Percentiles rank a stretch among this genome's conserved stretches.
These are phyloP conservation scores for Melanchra persicariae DNA, from an alignment of 2,888 invertebrate species.

Conservation along the genomic window DNA sequence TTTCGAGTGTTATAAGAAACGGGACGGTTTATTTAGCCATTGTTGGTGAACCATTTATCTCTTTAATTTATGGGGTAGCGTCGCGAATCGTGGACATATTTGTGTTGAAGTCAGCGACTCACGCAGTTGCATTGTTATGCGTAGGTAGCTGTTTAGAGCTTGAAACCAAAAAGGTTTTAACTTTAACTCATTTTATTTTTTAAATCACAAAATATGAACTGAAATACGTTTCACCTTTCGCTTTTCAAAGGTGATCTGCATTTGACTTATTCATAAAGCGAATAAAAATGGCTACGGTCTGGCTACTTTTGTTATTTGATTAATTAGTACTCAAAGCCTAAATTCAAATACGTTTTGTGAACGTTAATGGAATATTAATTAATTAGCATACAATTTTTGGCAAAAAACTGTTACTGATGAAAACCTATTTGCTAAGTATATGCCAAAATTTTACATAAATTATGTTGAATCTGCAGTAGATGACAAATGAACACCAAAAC, in stretches of 20 bases:
- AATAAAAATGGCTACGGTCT: slow-evolving; percentile 28
- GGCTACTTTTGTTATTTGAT: slow-evolving; percentile 26
- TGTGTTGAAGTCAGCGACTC: slow-evolving; percentile 76
- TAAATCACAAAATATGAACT: slow-evolving; percentile 22
- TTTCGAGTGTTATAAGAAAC: slow-evolving; percentile 87
- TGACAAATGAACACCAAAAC: neutral
- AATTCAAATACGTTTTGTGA: slow-evolving; percentile 25
- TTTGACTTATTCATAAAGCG: slow-evolving; percentile 24
- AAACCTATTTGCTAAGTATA: neutral
- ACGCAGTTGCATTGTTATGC: slow-evolving; percentile 76
- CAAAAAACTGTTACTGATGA: neutral
- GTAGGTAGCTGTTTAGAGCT: slow-evolving; percentile 62
- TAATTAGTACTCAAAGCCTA: slow-evolving; percentile 24
- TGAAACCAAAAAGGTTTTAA: slow-evolving; percentile 36
- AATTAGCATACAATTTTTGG: slow-evolving; percentile 1
- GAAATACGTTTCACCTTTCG: neutral
- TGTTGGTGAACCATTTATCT: slow-evolving; percentile 89
- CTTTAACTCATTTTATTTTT: slow-evolving; percentile 20
- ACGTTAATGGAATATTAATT: slow-evolving; percentile 18
- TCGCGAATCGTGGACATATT: slow-evolving; percentile 86
- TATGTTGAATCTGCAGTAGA: neutral
- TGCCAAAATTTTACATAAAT: neutral
- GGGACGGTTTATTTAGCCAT: slow-evolving; percentile 87
- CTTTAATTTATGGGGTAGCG: slow-evolving; percentile 88
- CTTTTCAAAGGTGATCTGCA: slow-evolving; percentile 11